Base-by-base conservation (phyloP, 1,140 invertebrate species). In the Arctopsyche grandis region DNA sequence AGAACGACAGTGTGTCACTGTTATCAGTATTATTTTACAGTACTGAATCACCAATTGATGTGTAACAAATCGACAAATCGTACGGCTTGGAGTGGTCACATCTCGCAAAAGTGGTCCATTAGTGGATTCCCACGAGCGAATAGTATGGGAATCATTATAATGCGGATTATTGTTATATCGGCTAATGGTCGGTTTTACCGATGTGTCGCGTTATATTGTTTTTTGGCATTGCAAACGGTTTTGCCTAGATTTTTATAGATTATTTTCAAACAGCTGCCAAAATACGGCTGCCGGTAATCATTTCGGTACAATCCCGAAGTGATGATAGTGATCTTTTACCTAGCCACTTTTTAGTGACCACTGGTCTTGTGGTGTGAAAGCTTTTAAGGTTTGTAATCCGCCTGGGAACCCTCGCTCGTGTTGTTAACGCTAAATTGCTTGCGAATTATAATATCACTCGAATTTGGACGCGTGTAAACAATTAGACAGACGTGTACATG, bases 1-100 rank as follows among this genome's bases (percentile, higher is more conserved):
- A 70, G 26, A 44, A 21, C 21, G 3, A 29, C 29, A 26, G 56
- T 74, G 71, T 74, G 71, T 74, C 71, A 74, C 48, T 74, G 9
- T 3, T 38, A 56, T 56, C 14, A 4, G 46, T 24, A 58, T 24
- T 38, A 56, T 74, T 44, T 58, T 74, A 56, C 24, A 58, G 46
- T 12, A 46, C 22, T 58, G 48, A 74, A 74, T 74, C 46, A 74
- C 29, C 38, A 52, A 52, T 52, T 52, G 48, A 52, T 52, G 60
- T 10, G 60, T 66, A 10, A 52, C 29, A 38, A 38, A 38, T 38
- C 29, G 29, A 38, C 29, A n/a, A n/a, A n/a, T n/a, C n/a, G n/a
- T n/a, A 38, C 29, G 29, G 29, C 7, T 38, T 7, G 7, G 52
- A n/a, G 52, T 16, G 19, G 14, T 4, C 14, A 56, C 19, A 56